Conservation (phyloP, 2,888 invertebrate species). For the Tetropium fuscum region DNA sequence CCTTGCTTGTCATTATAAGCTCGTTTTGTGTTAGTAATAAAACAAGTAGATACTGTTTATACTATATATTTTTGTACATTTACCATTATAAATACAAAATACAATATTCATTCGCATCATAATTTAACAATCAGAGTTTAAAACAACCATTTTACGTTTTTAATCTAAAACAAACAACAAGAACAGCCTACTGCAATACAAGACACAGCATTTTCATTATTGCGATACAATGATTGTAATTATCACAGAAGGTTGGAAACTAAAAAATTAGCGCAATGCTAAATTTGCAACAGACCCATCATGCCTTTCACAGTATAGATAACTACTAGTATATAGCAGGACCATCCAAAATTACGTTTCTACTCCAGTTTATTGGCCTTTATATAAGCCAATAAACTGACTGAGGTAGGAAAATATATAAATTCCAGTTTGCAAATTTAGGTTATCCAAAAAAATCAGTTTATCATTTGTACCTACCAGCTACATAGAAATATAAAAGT, state of each 20-base stretch:
- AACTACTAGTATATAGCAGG: too few relatives aligned
- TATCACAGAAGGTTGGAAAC: conserved; percentile 66
- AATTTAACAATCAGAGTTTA: conserved; percentile 49
- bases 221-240: conserved; percentile 67
- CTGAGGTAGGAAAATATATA: too few relatives aligned
- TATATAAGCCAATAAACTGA: too few relatives aligned
- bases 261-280: conserved; percentile 48
- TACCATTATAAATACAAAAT: conserved; percentile 52
- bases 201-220: conserved; percentile 67
- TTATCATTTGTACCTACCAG: too few relatives aligned
- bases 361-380: too few relatives aligned
- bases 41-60: conserved; percentile 5
- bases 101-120: conserved; percentile 49
- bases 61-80: conserved; percentile 50
- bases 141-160: conserved; percentile 35
- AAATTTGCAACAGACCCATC: background rate
- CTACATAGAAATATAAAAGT: too few relatives aligned
- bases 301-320: too few relatives aligned
- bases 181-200: conserved; percentile 64
- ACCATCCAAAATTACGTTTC: too few relatives aligned
- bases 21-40: too few relatives aligned
- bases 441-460: too few relatives aligned
- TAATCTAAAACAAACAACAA: conserved; percentile 56
- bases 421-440: too few relatives aligned
- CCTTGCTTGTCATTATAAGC: too few relatives aligned